Base-by-base conservation (phyloP, 2,113 vertebrate species). In the Chloropsis cyanopogon region DNA sequence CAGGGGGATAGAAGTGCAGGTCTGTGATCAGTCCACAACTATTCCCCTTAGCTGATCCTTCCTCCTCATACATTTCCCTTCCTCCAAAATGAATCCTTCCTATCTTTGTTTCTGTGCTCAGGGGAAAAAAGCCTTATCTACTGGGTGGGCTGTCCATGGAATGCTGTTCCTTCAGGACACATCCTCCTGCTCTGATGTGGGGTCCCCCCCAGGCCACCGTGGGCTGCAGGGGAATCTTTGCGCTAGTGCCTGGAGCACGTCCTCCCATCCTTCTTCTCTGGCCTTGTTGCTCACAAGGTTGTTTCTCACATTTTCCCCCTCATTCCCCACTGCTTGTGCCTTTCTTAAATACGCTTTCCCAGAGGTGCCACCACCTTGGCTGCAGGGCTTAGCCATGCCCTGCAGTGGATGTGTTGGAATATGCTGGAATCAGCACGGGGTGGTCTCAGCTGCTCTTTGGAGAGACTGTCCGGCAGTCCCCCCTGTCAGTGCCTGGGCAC, bases 401-500 rank as follows among this genome's bases (percentile, higher is more conserved):
- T 54, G n/a, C 0, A 5, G 12, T 15, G 26, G 7, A 5, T 31
- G 5, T 3, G 15, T 1, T 49, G 63, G 82, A 39, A 22, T 28
- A 1, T 2, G 22, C 9, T 46, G 44, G 44, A 86, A 44, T 33
- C 9, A 3, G 7, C 8, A 5, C 0, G 0, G 10, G 24, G 17
- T 57, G 52, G 33, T 5, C 16, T 14, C 0, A 0, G 21, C 10
- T 0, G 1, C 37, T 79, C 37, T 61, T 59, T 4, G 7, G 29
- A 80, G 25, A 21, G 17, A 12, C 39, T 4, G 1, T 19, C 28
- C 7, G 5, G 26, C 20, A 57, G 61, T 3, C 10, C 9, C n/a
- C 0, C 0, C 23, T 61, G 33, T 17, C 50, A 69, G 8, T 1
- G 4, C 39, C 35, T 65, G 24, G 5, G 23, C 63, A 68, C 1